phyloP scores from a whole-genome alignment of 2,888 invertebrate genomes.

The Heteropelma amictum region DNA sequence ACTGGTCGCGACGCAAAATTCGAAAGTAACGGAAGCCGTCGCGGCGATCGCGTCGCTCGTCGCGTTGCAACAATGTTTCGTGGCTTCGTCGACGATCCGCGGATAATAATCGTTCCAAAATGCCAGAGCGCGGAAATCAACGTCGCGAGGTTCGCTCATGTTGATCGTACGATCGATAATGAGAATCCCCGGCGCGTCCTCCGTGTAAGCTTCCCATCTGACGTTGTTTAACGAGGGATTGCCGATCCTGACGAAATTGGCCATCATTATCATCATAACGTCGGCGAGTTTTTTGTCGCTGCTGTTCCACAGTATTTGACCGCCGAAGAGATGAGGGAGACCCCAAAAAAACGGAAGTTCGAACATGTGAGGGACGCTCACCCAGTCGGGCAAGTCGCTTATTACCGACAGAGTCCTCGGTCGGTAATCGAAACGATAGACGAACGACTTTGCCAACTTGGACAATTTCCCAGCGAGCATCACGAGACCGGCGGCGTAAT shows the following conservation, averaged over 20 bases:
- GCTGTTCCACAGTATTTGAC: constrained; percentile 83
- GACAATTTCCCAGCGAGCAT: constrained; percentile 84
- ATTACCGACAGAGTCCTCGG: constrained; percentile 83
- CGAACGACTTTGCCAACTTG: constrained; percentile 81
- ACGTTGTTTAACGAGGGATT: constrained; percentile 82
- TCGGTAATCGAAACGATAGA: constrained; percentile 86
- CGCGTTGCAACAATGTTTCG: constrained; percentile 85
- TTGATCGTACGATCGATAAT: constrained; percentile 88
- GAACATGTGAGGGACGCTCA: constrained; percentile 89
- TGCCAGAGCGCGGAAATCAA: constrained; percentile 88
- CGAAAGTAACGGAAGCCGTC: constrained; percentile 4
- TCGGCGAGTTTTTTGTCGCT: constrained; percentile 89
- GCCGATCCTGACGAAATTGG: constrained; percentile 87
- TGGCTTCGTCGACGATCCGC: constrained; percentile 85
- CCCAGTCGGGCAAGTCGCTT: constrained; percentile 86
- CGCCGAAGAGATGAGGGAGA: constrained; percentile 81
- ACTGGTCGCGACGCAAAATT: constrained; percentile 43
- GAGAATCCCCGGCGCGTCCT: constrained; percentile 84
- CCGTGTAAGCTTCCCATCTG: constrained; percentile 86
- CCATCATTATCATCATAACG: constrained; percentile 89
- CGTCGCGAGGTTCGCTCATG: constrained; percentile 84
- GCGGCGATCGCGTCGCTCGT: constrained; percentile 64
- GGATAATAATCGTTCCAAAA: constrained; percentile 94
- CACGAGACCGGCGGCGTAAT: constrained; percentile 86
- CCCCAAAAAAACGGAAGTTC: constrained; percentile 91